Conservation (phyloP, 2,113 vertebrate genomes). For the Salvelinus alpinus region DNA sequence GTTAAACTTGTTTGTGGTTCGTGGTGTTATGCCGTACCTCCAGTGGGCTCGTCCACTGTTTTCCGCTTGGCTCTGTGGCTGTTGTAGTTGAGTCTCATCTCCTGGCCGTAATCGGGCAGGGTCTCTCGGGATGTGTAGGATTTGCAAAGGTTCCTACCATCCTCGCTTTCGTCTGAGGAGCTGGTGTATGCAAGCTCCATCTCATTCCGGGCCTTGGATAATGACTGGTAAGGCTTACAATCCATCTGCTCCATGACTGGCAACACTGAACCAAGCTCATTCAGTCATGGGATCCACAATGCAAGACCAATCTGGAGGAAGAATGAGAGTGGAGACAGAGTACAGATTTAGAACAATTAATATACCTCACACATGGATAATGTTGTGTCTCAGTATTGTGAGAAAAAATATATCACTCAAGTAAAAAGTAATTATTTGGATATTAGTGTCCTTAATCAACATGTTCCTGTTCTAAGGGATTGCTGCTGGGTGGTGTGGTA, state of each 20-base stretch:
- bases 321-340: constrained; percentile 40
- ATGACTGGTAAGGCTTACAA: constrained; percentile 86
- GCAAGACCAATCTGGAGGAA: constrained; percentile 48
- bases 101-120: constrained; percentile 82
- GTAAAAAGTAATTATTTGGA: constrained; percentile 3
- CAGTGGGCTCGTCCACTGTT: constrained; percentile 71
- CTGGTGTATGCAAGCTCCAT: constrained; percentile 87
- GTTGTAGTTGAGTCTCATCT: constrained; percentile 82
- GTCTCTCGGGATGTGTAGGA: constrained; percentile 83
- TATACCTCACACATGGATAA: neutral
- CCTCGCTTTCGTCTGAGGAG: constrained; percentile 88
- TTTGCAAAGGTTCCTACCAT: constrained; percentile 80
- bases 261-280: constrained; percentile 70
- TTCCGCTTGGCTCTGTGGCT: constrained; percentile 83
- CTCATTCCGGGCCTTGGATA: constrained; percentile 85
- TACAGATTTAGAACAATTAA: neutral
- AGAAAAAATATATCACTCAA: neutral
- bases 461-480: neutral
- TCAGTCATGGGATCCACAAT: constrained; percentile 60
- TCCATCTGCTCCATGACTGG: constrained; percentile 86
- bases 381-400: neutral
- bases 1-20: neutral
- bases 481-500: neutral
- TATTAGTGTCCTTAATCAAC: constrained; percentile 7
- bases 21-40: constrained; percentile 69